Evolutionary conservation across 1,140 invertebrate genomes (phyloP).

Genomic region (Agraylea sexmaculata): DNA sequence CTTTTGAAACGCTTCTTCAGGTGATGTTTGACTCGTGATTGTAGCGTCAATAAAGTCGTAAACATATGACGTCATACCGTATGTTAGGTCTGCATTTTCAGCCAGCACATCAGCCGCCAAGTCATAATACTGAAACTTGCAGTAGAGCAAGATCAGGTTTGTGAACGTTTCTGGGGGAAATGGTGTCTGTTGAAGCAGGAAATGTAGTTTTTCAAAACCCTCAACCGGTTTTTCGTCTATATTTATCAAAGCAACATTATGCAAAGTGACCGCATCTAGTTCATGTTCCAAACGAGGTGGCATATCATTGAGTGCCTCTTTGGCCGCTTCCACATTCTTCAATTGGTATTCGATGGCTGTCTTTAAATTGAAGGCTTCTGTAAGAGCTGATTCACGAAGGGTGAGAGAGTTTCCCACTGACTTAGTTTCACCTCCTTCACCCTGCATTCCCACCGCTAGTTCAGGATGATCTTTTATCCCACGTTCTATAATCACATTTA

Average conservation of each 20-base stretch:
- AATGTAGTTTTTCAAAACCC: slow-evolving; percentile 96
- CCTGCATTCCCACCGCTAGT: slow-evolving; percentile 91
- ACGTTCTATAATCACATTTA: slow-evolving; percentile 91
- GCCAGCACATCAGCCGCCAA: slow-evolving; percentile 95
- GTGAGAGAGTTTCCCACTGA: slow-evolving; percentile 96
- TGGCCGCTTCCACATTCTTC: slow-evolving; percentile 84
- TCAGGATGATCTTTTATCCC: slow-evolving; percentile 97
- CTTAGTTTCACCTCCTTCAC: slow-evolving; percentile 92
- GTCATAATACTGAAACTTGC: slow-evolving; percentile 96
- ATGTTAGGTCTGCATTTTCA: slow-evolving; percentile 94
- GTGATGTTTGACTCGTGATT: slow-evolving; percentile 94
- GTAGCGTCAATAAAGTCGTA: slow-evolving; percentile 88
- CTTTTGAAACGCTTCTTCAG: slow-evolving; percentile 94
- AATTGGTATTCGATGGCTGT: slow-evolving; percentile 96
- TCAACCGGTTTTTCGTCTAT: slow-evolving; percentile 77
- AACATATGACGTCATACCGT: slow-evolving; percentile 85
- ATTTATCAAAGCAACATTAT: slow-evolving; percentile 95
- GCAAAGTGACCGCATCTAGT: slow-evolving; percentile 93
- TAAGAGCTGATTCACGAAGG: slow-evolving; percentile 90
- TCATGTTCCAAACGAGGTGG: slow-evolving; percentile 94
- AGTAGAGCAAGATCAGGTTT: slow-evolving; percentile 90
- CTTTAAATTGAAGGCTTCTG: slow-evolving; percentile 98
- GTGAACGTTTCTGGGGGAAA: slow-evolving; percentile 97
- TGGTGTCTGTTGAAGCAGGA: slow-evolving; percentile 88
- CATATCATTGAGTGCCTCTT: slow-evolving; percentile 94